Base-by-base conservation (phyloP, 1,140 invertebrate genomes). In the Atta cephalotes region DNA sequence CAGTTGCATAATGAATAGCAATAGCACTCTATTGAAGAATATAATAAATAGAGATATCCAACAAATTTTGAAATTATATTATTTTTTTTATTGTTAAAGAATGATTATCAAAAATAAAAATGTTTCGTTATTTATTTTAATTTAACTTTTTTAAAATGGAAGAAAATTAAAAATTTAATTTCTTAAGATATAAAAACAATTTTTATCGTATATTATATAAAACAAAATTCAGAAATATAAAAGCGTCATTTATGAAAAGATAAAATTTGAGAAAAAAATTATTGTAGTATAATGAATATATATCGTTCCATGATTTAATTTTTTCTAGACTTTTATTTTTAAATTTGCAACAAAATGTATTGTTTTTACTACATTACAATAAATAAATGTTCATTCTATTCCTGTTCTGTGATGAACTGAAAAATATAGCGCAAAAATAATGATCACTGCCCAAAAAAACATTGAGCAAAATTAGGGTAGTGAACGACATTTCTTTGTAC, bases 1-100 rank as follows among this genome's bases (percentile, higher is more conserved):
- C 39, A n/a, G n/a, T 84, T 74, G 53, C 68, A 72, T 70, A 39
- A 84, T n/a, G 56, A 84, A 18, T 74, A 62, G 70, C 68, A 60
- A 82, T 74, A 49, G n/a, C 53, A 21, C 9, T 62, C 9, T 45
- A 62, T 70, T 71, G 31, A n/a, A 58, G 65, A 81, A 60, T 35
- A 45, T 3, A 70, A 35, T 3, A 70, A 35, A 68, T 58, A 39
- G n/a, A 56, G 16, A 31, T 49, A 39, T 68, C 5, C 39, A 31
- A 65, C 21, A 7, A 66, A 79, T 35, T 28, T 79, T 9, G 16
- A 53, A 31, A 21, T 6, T 21, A 80, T 51, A 45, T 18, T 45
- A 3, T 49, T 65, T 25, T 21, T 35, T 35, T 10, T 65, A 21
- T 31, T 35, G 49, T 79, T 21, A 49, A 79, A 66, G 12, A 66